These are phyloP conservation scores for Cuculus canorus DNA, from an alignment of 2,797 vertebrate species.

Conservation along the genomic window DNA sequence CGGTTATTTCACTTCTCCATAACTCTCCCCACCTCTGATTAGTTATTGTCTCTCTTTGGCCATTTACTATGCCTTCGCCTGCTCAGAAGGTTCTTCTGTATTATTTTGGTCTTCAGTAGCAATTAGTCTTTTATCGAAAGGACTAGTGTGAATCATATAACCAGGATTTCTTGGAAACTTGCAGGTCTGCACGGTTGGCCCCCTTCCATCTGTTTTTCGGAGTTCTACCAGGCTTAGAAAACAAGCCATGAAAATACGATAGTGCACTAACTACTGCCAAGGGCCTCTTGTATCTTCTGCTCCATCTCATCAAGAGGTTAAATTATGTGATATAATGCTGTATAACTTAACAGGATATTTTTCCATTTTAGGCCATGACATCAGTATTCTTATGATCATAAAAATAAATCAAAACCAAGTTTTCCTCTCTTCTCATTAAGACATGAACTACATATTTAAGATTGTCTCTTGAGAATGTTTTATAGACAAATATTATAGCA, in stretches of 20 bases:
- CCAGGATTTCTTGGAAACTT: neutral
- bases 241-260: neutral
- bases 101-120: neutral
- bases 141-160: neutral
- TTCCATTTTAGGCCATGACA: slow-evolving; percentile 10
- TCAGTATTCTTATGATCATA: neutral
- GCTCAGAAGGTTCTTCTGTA: neutral
- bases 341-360: neutral
- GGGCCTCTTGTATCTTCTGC: neutral
- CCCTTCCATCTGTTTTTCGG: slow-evolving; percentile 19
- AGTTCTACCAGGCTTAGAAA: neutral
- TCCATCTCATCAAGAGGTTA: slow-evolving; percentile 17
- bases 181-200: neutral
- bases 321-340: neutral
- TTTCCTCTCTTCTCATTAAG: slow-evolving; percentile 11
- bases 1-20: neutral
- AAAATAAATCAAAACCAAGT: slow-evolving; percentile 43
- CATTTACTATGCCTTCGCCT: neutral
- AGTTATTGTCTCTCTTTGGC: neutral
- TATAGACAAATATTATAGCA: neutral
- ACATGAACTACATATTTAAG: neutral
- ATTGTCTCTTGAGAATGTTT: neutral
- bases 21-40: neutral
- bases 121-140: neutral
- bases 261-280: neutral